These are phyloP conservation scores for Leptopterna dolabrata DNA, from an alignment of 2,888 invertebrate genomes.

Conservation along the genomic window DNA sequence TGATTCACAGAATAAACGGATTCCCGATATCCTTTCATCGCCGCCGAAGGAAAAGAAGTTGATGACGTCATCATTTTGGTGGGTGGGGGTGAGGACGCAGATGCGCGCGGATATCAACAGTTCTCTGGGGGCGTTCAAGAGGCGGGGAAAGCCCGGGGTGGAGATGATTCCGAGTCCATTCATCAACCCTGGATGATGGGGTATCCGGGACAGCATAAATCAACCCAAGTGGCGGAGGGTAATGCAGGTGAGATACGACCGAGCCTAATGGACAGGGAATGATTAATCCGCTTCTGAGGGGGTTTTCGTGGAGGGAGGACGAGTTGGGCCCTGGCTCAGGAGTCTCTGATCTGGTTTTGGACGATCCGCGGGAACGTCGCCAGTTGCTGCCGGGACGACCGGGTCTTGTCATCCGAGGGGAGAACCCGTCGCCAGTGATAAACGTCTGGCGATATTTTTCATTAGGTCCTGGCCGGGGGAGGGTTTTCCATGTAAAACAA, in stretches of 20 bases:
- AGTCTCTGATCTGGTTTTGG: neutral
- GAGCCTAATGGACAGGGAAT: neutral
- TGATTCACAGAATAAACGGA: slow-evolving; percentile 3
- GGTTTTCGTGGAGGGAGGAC: no score
- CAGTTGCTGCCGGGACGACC: neutral
- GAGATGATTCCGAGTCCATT: slow-evolving; percentile 11
- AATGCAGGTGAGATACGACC: neutral
- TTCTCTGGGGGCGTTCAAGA: neutral
- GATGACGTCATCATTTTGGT: neutral
- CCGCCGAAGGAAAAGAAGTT: neutral
- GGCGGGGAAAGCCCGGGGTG: neutral
- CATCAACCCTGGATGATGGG: neutral
- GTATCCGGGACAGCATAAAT: neutral
- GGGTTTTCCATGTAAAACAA: neutral
- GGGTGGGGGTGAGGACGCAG: neutral
- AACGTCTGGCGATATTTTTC: neutral
- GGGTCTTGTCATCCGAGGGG: no score
- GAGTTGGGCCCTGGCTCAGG: no score
- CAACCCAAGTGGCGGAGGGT: neutral
- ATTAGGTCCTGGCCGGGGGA: neutral
- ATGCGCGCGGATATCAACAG: slow-evolving; percentile 11
- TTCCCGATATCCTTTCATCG: neutral
- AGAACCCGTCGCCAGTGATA: neutral
- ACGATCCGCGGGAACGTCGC: neutral
- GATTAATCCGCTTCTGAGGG: neutral